These are phyloP conservation scores for Herpailurus yagouaroundi DNA, from an alignment of 2,113 vertebrate genomes.

Conservation along the genomic window DNA sequence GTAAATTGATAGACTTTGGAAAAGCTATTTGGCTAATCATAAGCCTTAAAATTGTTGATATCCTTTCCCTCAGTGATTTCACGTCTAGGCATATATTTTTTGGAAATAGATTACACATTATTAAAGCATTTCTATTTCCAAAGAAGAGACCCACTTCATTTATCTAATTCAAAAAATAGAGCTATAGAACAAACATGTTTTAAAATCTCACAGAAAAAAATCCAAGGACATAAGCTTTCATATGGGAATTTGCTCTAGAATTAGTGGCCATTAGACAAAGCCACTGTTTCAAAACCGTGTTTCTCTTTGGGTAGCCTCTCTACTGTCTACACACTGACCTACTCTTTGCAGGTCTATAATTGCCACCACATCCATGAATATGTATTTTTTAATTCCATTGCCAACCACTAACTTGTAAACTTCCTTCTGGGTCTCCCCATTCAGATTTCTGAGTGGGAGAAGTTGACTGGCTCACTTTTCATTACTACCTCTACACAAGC, in stretches of 20 bases:
- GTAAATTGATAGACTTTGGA: not conserved
- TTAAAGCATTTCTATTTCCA: not conserved
- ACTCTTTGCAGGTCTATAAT: not conserved
- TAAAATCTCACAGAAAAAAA: not conserved
- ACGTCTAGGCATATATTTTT: not conserved
- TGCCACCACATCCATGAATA: not conserved
- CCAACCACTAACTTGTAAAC: not conserved
- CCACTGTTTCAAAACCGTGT: not conserved
- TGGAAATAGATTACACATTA: not conserved
- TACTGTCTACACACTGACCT: not conserved
- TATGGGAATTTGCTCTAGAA: not conserved
- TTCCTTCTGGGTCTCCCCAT: not conserved
- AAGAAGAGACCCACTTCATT: not conserved
- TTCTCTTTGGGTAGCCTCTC: not conserved
- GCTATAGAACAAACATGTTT: not conserved
- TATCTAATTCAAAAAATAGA: not conserved
- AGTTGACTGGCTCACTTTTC: not conserved
- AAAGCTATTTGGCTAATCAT: not conserved
- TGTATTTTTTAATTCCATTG: not conserved
- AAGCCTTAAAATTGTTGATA: constrained; percentile 15
- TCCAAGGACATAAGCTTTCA: not conserved
- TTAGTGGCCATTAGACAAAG: not conserved
- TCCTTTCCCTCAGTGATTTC: not conserved
- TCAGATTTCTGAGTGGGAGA: not conserved
- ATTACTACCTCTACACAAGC: not conserved